Percentiles rank a stretch among this genome's conserved stretches.
Conservation (phyloP, 2,797 vertebrate genomes). For the Neosalanx taihuensis region DNA sequence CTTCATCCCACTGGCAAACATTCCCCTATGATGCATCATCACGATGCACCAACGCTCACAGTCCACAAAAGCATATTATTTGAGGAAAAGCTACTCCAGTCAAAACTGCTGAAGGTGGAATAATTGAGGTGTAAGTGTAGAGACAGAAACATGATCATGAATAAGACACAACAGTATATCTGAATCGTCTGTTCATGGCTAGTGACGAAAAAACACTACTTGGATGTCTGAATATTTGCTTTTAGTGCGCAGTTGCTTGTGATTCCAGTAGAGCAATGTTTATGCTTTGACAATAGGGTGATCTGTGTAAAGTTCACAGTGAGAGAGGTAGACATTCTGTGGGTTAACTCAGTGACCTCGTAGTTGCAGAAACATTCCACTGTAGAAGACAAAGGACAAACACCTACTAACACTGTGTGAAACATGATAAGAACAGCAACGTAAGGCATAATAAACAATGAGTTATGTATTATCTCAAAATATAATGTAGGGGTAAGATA, state of each 20-base stretch:
- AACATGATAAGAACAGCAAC: too few relatives aligned
- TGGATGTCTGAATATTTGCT: too few relatives aligned
- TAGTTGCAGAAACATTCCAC: slow-evolving; percentile 5
- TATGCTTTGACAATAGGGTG: not conserved
- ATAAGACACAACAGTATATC: too few relatives aligned
- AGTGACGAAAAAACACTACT: too few relatives aligned
- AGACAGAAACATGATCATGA: not conserved
- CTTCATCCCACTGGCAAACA: not conserved
- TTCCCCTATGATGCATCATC: too few relatives aligned
- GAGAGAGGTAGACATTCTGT: slow-evolving; percentile 25
- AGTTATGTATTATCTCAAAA: too few relatives aligned
- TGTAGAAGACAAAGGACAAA: slow-evolving; percentile 21
- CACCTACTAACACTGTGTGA: not conserved
- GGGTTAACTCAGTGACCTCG: slow-evolving; percentile 17
- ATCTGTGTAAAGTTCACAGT: slow-evolving; percentile 59
- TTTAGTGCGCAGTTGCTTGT: not conserved
- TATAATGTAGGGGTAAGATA: too few relatives aligned
- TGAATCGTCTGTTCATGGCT: too few relatives aligned
- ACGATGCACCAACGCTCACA: not conserved
- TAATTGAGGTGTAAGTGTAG: not conserved
- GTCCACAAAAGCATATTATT: not conserved
- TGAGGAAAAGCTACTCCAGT: not conserved
- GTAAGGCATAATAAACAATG: too few relatives aligned
- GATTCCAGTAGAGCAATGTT: not conserved
- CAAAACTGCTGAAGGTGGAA: not conserved